Conservation (phyloP, 2,113 vertebrate species). For the Phalacrocorax carbo region DNA sequence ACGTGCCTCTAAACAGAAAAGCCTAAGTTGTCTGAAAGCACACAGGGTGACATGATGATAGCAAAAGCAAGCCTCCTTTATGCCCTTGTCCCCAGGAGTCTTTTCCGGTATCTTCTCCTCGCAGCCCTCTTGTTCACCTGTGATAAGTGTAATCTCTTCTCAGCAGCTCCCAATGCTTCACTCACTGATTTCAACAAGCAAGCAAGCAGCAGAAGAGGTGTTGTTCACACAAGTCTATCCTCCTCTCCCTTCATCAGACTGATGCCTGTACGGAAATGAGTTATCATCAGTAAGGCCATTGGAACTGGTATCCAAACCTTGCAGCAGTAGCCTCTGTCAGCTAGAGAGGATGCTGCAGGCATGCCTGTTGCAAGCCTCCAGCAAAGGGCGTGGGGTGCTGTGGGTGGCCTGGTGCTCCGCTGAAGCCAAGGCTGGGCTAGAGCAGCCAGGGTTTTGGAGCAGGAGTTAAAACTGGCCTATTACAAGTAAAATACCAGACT, state of each 20-base stretch:
- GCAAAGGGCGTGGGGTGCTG: not conserved
- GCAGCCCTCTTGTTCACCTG: slow-evolving; percentile 46
- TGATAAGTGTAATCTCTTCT: slow-evolving; percentile 61
- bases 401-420: rapidly evolving
- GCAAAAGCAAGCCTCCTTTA: slow-evolving; percentile 6
- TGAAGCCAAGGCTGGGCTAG: not conserved
- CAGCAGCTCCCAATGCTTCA: slow-evolving; percentile 32
- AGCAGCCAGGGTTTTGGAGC: not conserved
- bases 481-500: not conserved
- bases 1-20: not conserved
- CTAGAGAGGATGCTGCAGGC: not conserved
- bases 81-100: slow-evolving; percentile 18
- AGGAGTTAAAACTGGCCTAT: not conserved
- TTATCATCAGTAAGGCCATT: not conserved
- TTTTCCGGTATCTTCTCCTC: slow-evolving; percentile 42
- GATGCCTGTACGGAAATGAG: not conserved
- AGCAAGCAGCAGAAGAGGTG: not conserved
- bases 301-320: not conserved
- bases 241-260: not conserved
- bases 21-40: not conserved
- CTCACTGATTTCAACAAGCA: slow-evolving; percentile 49
- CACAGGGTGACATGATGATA: not conserved
- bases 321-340: not conserved
- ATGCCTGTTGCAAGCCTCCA: not conserved
- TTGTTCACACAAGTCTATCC: slow-evolving; percentile 23